These are phyloP conservation scores for Smithornis capensis DNA, from an alignment of 2,113 vertebrate genomes.

Conservation along the genomic window DNA sequence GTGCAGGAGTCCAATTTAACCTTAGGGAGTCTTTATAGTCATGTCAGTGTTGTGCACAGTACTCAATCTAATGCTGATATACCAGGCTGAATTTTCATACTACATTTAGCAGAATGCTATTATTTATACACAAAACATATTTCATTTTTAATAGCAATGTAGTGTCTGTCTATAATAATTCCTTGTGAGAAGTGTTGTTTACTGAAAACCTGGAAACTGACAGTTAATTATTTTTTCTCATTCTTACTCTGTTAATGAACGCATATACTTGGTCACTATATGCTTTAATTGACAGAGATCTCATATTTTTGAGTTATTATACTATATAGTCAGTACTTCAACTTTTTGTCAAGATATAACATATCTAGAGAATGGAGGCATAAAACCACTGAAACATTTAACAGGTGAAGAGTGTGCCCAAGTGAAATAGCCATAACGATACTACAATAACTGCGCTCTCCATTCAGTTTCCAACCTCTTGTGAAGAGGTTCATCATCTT, in stretches of 20 bases:
- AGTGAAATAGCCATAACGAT: neutral
- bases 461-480: neutral
- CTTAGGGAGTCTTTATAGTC: conserved; percentile 78
- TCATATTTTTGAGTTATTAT: neutral
- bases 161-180: conserved; percentile 32
- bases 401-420: neutral
- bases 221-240: conserved; percentile 31
- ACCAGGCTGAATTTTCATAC: conserved; percentile 63
- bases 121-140: conserved; percentile 57
- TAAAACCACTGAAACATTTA: neutral
- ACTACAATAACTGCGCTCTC: neutral
- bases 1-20: conserved; percentile 78
- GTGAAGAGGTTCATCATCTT: neutral
- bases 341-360: neutral
- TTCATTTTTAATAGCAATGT: conserved; percentile 38
- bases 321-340: neutral
- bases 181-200: conserved; percentile 30
- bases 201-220: conserved; percentile 36
- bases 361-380: neutral
- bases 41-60: conserved; percentile 70
- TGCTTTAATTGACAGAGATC: neutral
- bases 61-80: conserved; percentile 66
- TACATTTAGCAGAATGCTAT: conserved; percentile 42
- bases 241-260: conserved; percentile 18
- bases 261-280: neutral